Percentiles rank a stretch among this genome's conserved stretches.
phyloP scores from a whole-genome alignment of 2,888 invertebrate species.

The Agrochola lychnidis region DNA sequence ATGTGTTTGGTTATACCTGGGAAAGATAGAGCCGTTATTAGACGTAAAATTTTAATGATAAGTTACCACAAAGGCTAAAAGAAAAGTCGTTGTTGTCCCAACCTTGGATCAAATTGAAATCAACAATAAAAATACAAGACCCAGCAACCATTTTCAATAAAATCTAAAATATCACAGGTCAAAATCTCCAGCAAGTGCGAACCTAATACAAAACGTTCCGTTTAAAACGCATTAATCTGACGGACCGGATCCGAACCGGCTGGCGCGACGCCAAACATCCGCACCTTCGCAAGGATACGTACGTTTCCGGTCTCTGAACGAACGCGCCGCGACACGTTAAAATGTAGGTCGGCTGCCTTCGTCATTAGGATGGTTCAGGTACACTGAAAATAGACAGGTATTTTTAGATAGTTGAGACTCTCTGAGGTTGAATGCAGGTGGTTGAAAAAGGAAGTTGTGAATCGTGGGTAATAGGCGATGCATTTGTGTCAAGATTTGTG shows the following conservation, averaged over 20 bases:
- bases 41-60: background rate
- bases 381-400: conserved; percentile 46
- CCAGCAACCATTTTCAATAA: conserved; percentile 28
- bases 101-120: background rate
- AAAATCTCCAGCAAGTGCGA: conserved; percentile 50
- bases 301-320: conserved; percentile 63
- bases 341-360: conserved; percentile 52
- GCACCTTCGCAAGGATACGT: conserved; percentile 72
- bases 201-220: conserved; percentile 70
- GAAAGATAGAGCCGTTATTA: no score
- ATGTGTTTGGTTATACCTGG: background rate
- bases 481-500: conserved; percentile 13
- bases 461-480: background rate
- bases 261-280: conserved; percentile 76
- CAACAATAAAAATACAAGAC: background rate
- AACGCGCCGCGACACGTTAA: conserved; percentile 58
- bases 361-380: conserved; percentile 48
- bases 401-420: conserved; percentile 13
- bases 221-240: conserved; percentile 81
- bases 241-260: conserved; percentile 74
- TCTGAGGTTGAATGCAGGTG: conserved; percentile 8
- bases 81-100: background rate
- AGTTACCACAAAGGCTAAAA: background rate
- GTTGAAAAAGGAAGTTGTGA: background rate
- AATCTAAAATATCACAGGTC: conserved; percentile 43